Evolutionary conservation across 2,113 vertebrate species (phyloP).

Genomic region (Hymenochirus boettgeri): DNA sequence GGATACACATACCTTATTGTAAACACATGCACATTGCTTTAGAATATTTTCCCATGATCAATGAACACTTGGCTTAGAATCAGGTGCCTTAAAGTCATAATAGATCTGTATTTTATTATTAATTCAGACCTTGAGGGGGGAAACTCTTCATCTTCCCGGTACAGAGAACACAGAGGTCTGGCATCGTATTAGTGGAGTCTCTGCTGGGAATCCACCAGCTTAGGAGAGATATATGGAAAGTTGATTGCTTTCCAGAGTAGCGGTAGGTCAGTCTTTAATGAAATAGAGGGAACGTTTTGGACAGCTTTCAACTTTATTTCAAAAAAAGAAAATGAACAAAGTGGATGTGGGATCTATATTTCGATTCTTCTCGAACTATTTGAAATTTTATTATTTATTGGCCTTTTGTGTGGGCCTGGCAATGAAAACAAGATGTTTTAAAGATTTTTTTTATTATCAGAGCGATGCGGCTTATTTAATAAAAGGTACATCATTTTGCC

Average conservation of each 20-base stretch:
- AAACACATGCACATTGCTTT: too few relatives aligned
- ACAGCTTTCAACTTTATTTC: neutral
- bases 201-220: conserved; percentile 29
- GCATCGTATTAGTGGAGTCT: conserved; percentile 30
- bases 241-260: conserved; percentile 25
- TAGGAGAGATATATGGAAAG: conserved; percentile 20
- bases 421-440: too few relatives aligned
- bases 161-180: conserved; percentile 31
- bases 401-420: too few relatives aligned
- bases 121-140: conserved; percentile 30
- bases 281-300: conserved; percentile 8
- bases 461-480: too few relatives aligned
- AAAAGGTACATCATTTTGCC: too few relatives aligned
- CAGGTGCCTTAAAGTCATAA: conserved; percentile 20
- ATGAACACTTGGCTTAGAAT: conserved; percentile 11
- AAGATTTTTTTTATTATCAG: too few relatives aligned
- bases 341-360: too few relatives aligned
- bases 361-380: too few relatives aligned
- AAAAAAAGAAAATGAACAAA: neutral
- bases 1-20: too few relatives aligned
- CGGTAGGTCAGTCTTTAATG: conserved; percentile 2
- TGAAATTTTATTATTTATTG: too few relatives aligned
- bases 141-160: conserved; percentile 24
- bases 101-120: conserved; percentile 29
- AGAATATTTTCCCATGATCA: conserved; percentile 13